A percentile compares a stretch with the other conserved stretches of the same genome.
These are phyloP conservation scores for Crypturellus undulatus DNA, from an alignment of 2,113 vertebrate species.

Conservation along the genomic window DNA sequence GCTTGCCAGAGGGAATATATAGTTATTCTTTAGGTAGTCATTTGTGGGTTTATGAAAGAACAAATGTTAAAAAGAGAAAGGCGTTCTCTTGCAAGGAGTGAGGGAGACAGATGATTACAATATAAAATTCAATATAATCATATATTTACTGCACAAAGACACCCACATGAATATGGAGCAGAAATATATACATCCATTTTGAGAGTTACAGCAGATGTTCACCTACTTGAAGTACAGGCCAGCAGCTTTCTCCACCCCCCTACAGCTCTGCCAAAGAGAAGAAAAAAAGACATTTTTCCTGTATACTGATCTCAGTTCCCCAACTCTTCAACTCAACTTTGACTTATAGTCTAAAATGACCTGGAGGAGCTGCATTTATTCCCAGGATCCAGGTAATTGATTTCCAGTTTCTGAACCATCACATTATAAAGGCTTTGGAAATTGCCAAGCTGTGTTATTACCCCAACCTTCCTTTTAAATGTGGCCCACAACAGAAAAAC, in stretches of 20 bases:
- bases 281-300: neutral
- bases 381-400: neutral
- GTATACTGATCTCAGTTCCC: neutral
- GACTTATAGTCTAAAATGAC: neutral
- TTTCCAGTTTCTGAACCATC: neutral
- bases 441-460: neutral
- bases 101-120: constrained; percentile 59
- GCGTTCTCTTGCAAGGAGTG: constrained; percentile 49
- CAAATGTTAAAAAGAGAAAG: constrained; percentile 57
- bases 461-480: neutral
- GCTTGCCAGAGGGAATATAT: constrained; percentile 61
- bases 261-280: neutral
- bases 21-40: constrained; percentile 74
- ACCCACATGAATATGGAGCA: constrained; percentile 2
- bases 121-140: constrained; percentile 67
- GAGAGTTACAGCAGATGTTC: constrained; percentile 44
- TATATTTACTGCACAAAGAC: constrained; percentile 32
- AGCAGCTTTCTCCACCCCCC: neutral
- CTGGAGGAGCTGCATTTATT: neutral
- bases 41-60: constrained; percentile 77
- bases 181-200: constrained; percentile 28
- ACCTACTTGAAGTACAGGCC: constrained; percentile 24
- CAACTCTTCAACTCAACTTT: neutral
- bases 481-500: neutral
- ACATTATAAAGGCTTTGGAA: neutral